A percentile compares a stretch with the other conserved stretches of the same genome.
phyloP scores from a whole-genome alignment of 2,113 vertebrate species.

The Bombycilla garrulus region DNA sequence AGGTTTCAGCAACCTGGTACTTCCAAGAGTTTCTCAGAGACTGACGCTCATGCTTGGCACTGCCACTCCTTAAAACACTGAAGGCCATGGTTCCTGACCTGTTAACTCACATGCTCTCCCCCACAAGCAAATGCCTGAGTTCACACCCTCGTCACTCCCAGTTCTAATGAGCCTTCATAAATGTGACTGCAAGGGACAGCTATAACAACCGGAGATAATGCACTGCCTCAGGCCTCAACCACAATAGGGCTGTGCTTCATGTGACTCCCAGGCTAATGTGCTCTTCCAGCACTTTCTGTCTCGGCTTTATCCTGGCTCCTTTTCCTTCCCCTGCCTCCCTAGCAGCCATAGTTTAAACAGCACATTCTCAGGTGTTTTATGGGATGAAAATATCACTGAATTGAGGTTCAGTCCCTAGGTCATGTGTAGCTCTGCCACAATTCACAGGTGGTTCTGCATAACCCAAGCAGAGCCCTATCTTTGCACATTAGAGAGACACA shows the following conservation, averaged over 20 bases:
- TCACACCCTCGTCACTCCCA: neutral
- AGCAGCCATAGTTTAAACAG: neutral
- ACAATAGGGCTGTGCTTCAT: neutral
- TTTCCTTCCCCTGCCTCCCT: neutral
- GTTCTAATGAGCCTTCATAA: neutral
- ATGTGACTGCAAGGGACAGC: neutral
- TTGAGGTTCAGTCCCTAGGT: neutral
- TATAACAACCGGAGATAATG: neutral
- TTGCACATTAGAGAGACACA: neutral
- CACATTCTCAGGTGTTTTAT: neutral
- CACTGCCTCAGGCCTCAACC: neutral
- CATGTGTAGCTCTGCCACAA: neutral
- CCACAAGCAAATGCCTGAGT: neutral
- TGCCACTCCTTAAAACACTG: neutral
- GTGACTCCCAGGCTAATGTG: neutral
- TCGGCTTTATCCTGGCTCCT: neutral
- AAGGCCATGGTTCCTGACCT: neutral
- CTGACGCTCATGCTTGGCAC: fast-evolving
- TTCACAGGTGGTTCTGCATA: neutral
- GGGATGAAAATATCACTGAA: neutral
- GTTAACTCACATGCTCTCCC: neutral
- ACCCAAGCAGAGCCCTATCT: neutral
- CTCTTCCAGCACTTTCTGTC: neutral
- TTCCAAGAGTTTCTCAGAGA: neutral
- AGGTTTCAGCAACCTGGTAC: neutral